phyloP scores from a whole-genome alignment of 2,888 invertebrate genomes.

The Elmis aenea region DNA sequence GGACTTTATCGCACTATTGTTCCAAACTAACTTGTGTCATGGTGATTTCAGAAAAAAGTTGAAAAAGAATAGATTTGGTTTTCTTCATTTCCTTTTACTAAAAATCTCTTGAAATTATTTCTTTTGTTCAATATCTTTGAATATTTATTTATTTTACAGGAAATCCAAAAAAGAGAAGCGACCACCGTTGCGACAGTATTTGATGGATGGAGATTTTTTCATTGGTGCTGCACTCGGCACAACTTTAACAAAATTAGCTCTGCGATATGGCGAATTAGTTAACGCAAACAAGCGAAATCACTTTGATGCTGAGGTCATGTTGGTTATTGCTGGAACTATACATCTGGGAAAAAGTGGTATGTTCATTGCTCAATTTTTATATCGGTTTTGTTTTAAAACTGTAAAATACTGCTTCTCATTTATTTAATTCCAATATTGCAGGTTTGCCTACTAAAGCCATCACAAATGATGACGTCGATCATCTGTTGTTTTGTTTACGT shows the following conservation, averaged over 20 bases:
- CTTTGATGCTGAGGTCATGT: constrained; percentile 77
- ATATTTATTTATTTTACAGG: too few species aligned
- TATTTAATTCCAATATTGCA: too few species aligned
- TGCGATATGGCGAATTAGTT: constrained; percentile 58
- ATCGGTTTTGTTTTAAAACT: constrained; percentile 4
- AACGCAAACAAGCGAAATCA: constrained; percentile 50
- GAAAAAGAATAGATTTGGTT: too few species aligned
- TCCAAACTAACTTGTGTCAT: too few species aligned
- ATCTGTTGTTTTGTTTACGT: constrained; percentile 76
- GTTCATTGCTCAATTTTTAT: constrained; percentile 6
- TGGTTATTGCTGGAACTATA: constrained; percentile 80
- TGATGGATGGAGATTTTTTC: constrained; percentile 94
- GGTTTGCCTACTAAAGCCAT: constrained; percentile 68
- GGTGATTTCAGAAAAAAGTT: too few species aligned
- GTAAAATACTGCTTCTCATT: constrained; percentile 4
- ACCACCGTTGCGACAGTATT: constrained; percentile 78
- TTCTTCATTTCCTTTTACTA: too few species aligned
- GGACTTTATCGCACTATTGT: too few species aligned
- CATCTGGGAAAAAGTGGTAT: constrained; percentile 76
- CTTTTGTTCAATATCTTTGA: too few species aligned
- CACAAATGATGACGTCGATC: constrained; percentile 94
- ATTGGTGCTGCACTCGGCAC: constrained; percentile 90
- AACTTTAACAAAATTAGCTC: constrained; percentile 84
- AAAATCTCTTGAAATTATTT: too few species aligned
- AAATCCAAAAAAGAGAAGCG: constrained; percentile 62